Evolutionary conservation across 2,888 invertebrate species (phyloP), one percentile per base, ranked within the genome.

Genomic region (Pedicia rivosa): DNA sequence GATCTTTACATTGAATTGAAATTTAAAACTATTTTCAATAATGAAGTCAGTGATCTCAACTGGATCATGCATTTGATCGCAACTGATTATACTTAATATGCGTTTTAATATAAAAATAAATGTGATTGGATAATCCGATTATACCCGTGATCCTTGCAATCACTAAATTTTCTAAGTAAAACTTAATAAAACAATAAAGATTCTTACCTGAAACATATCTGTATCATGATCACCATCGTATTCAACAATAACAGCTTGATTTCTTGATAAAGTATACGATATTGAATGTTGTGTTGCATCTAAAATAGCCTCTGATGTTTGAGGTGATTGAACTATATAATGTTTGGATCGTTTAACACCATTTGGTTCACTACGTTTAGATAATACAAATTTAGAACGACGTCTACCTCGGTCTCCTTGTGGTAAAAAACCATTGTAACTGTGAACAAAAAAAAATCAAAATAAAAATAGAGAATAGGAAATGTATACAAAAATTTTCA

Each of bases 241-340:
- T 65, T 98, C 97, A 38, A 98, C 97, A 55, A 98, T 91, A 52
- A 98, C 91, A 37, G 94, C 92, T 66, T 95, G 92, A 58, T 84
- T 91, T 59, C 94, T 73, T 50, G 87, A 88, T 53, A 97, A 72
- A 43, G 95, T 97, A 64, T 94, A 97, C 26, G 94, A 94, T 62
- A 95, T 94, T 48, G 88, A 90, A 66, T 95, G 94, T 62, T 91
- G 90, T 57, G 77, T 82, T 46, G 81, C 78, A 64, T 95, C 88
- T 55, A 91, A 73, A 54, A 95, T 90, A 44, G 92, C 91, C 71
- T 92, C 80, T 54, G 90, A 87, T 56, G 83, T 83, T 65, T 91
- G 90, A 38, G 94, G 92, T 37, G 90, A 91, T 66, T 87, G 86
- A 48, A 95, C 94, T 48, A 90, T 83, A 63, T 95, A 95, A 64